Percentiles rank a stretch among this genome's conserved stretches.
Conservation (phyloP, 2,888 invertebrate species). For the Therioaphis trifolii region DNA sequence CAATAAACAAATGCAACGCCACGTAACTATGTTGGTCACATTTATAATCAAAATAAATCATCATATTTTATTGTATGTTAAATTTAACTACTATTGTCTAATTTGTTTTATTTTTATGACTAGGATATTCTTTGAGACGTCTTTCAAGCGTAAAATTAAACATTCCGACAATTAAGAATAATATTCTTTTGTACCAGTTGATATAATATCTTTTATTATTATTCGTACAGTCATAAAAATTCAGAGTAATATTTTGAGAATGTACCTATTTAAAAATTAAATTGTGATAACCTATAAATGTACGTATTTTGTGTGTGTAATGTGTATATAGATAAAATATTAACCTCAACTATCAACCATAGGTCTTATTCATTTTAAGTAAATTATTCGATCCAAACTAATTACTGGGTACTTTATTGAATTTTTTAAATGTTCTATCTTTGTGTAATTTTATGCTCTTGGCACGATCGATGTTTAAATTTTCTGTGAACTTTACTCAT, state of each 20-base stretch:
- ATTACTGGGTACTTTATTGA: constrained; percentile 1
- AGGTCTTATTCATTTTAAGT: too few species aligned
- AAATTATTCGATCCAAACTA: constrained; percentile 7
- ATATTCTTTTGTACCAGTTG: background rate
- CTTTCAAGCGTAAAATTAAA: constrained; percentile 13
- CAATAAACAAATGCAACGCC: too few species aligned
- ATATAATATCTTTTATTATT: background rate
- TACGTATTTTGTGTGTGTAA: background rate
- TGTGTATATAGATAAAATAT: background rate
- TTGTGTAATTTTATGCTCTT: background rate
- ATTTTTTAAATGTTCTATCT: constrained; percentile 24
- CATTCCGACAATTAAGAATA: background rate
- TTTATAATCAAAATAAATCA: too few species aligned
- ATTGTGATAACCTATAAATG: too few species aligned
- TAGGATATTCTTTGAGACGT: background rate
- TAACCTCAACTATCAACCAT: too few species aligned
- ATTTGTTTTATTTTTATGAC: background rate
- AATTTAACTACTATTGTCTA: background rate
- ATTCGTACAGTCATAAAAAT: background rate
- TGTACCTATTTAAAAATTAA: too few species aligned
- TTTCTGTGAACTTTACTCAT: constrained; percentile 8
- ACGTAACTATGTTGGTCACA: too few species aligned
- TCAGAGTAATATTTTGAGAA: background rate
- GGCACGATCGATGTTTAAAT: constrained; percentile 16
- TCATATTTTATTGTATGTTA: background rate